These are phyloP conservation scores for Phylloscopus trochiloides DNA, from an alignment of 2,113 vertebrate species.

Conservation along the genomic window DNA sequence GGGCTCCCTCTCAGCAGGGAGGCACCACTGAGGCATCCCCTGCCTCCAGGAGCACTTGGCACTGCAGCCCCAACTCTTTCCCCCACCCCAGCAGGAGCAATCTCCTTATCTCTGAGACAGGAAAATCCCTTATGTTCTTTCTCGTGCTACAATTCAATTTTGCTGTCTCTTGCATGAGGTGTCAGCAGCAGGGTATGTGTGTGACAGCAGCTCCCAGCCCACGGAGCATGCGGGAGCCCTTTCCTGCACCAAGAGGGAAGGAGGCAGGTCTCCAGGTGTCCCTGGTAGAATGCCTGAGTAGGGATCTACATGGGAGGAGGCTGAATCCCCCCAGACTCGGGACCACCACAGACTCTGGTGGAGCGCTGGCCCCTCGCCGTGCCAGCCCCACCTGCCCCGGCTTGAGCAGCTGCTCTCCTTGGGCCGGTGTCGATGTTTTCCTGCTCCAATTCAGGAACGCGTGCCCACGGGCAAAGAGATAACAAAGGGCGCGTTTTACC, in stretches of 20 bases:
- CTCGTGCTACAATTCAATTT: background rate
- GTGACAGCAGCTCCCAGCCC: background rate
- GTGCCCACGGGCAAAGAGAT: background rate
- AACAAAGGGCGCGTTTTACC: background rate
- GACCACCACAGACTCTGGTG: background rate
- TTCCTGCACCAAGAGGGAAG: background rate
- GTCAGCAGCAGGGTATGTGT: background rate
- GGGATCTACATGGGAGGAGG: background rate
- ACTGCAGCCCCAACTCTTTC: background rate
- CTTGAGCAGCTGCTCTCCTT: background rate
- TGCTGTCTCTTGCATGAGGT: background rate
- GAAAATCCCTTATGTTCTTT: background rate
- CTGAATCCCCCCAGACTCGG: background rate
- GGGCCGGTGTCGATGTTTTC: background rate
- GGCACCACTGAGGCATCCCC: background rate
- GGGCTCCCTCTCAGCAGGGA: background rate
- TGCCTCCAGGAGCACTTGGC: background rate
- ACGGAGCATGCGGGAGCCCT: background rate
- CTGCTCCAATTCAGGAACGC: background rate
- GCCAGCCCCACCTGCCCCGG: background rate
- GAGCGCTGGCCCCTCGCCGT: rapidly evolving
- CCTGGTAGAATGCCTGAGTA: too few relatives aligned
- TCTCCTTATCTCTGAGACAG: background rate
- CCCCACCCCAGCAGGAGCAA: background rate
- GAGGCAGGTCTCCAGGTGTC: background rate